Conservation (phyloP, 1,140 invertebrate genomes). For the Antheraea mylitta region DNA sequence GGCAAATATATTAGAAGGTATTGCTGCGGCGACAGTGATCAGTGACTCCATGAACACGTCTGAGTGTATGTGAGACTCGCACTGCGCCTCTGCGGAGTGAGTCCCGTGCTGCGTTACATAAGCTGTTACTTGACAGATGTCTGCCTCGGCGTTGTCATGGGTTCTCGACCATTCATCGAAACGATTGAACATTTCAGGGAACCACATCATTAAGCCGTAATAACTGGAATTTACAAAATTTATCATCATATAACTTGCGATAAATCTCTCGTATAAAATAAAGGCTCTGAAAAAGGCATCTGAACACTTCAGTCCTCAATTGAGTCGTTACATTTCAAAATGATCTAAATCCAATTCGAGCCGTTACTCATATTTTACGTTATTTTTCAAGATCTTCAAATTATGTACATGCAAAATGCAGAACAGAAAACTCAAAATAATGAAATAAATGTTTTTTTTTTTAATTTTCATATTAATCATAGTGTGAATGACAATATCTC, state of each 20-base stretch:
- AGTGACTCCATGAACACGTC: slow-evolving; percentile 91
- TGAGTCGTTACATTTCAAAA: too few relatives aligned
- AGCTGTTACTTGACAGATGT: slow-evolving; percentile 87
- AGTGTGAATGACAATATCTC: too few relatives aligned
- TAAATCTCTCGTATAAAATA: neutral
- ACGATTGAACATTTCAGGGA: slow-evolving; percentile 92
- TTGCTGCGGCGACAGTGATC: slow-evolving; percentile 90
- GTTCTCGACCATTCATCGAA: slow-evolving; percentile 87
- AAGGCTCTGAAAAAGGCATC: too few relatives aligned
- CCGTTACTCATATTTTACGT: too few relatives aligned
- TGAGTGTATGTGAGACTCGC: slow-evolving; percentile 85
- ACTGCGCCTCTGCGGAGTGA: slow-evolving; percentile 80
- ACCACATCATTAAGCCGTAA: slow-evolving; percentile 95
- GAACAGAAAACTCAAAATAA: too few relatives aligned
- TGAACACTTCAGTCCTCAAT: too few relatives aligned
- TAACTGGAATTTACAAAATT: slow-evolving; percentile 79
- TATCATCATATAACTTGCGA: neutral
- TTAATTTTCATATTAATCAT: too few relatives aligned
- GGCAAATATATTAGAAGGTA: slow-evolving; percentile 91
- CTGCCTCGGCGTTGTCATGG: slow-evolving; percentile 81
- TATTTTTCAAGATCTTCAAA: too few relatives aligned
- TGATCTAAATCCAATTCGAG: too few relatives aligned
- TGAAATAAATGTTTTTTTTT: too few relatives aligned
- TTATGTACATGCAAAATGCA: too few relatives aligned
- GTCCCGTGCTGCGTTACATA: slow-evolving; percentile 85